Evolutionary conservation across 1,140 invertebrate genomes (phyloP), one percentile per base, ranked within the genome.

Genomic region (Aphidius ervi): DNA sequence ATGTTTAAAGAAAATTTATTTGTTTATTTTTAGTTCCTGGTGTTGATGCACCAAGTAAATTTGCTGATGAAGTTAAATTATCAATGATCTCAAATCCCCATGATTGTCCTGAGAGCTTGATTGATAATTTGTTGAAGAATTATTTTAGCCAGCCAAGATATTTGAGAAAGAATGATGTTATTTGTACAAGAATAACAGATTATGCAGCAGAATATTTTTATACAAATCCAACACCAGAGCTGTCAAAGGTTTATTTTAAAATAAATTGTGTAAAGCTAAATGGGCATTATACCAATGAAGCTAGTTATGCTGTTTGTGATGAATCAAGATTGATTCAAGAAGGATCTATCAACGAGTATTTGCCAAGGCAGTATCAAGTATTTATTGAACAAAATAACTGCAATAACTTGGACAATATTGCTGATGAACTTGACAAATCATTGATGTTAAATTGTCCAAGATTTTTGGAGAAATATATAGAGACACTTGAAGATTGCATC

Each of bases 101-200:
- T 54, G 81, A 84, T n/a, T 62, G 78, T 53, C 68, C 76, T 3
- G 67, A 72, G n/a, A 72, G 80, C 40, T 63, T 82, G 9, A 66
- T 78, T 0, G 80, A 81, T 63, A 42, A 63, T 9, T 67, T 84
- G 39, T 66, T 87, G 52, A 74, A 77, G 64, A 82, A 79, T 66
- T 86, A 84, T 65, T 87, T 87, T 61, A 73, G 72, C 59, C 73
- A 68, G 5, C 84, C 84, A 16, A 78, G 81, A 58, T 75, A 84
- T 54, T 63, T 86, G 8, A 77, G 79, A 62, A 71, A 71, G 45
- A 74, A 80, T 31, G 83, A 86, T 66, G 69, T 83, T 31, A 82
- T 87, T 67, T 67, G 67, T 5, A 77, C 86, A 10, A 65, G 80
- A 46, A 48, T 85, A 5, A 77, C 78, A 57, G 71, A 83, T 48